Evolutionary conservation across 2,797 vertebrate genomes (phyloP), one percentile per base, ranked within the genome.

Genomic region (Rhadinocentrus ornatus): DNA sequence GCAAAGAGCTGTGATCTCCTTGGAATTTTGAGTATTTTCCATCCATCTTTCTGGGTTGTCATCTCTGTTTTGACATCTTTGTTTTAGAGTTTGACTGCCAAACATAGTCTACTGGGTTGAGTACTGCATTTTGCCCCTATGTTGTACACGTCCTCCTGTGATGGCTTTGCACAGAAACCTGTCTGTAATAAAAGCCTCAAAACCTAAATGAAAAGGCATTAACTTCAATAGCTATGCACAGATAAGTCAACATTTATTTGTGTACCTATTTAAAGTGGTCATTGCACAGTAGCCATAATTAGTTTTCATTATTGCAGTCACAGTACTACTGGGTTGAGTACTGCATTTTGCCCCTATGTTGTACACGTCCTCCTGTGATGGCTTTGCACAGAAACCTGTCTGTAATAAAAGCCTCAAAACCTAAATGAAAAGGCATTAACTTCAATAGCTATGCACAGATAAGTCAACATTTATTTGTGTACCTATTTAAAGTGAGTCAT

Each of bases 161-260:
- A 10, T 48, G 9, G 4, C 5, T 1, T 16, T 48, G 46, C 9
- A 22, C n/a, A 22, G 20, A 48, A n/a, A 22, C 46, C 46, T 10
- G 46, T 48, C 20, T 22, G 27, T 27, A 27, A 27, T 27, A 6
- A 29, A 46, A 50, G 48, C 20, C 15, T 10, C n/a, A 70, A 37
- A 57, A 0, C 57, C 61, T 34, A 29, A 46, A 80, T 65, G 2
- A 39, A 15, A 44, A 13, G 9, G 13, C 2, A 62, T 35, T 35
- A 50, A 20, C 22, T 48, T 22, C 12, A 63, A 73, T 3, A 4
- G 27, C 32, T 34, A 37, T 18, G 0, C 54, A 2, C 6, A 2
- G 20, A 78, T 29, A 69, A 9, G 48, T 35, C n/a, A 15, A 80
- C 68, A 75, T 87, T 83, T 88, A 84, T 89, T 85, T 80, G 4